Evolutionary conservation across 2,888 invertebrate species (phyloP).

Genomic region (Parelbella ahira): DNA sequence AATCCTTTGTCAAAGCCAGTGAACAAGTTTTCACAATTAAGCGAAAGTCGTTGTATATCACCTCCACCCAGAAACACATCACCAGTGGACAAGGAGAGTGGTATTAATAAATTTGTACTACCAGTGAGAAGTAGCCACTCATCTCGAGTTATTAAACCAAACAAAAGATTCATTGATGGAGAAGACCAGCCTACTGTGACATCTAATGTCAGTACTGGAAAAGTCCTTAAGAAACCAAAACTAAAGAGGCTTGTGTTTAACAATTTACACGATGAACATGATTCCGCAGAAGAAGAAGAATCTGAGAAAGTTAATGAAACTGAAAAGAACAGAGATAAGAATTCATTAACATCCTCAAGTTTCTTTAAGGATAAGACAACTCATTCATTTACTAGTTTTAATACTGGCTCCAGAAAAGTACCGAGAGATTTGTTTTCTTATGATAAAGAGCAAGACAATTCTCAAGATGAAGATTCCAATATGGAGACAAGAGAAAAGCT

Average conservation of each 20-base stretch:
- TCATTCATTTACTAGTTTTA: conserved; percentile 62
- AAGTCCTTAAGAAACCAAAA: conserved; percentile 75
- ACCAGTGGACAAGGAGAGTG: conserved; percentile 59
- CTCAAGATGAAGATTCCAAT: conserved; percentile 67
- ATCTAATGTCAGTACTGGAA: conserved; percentile 51
- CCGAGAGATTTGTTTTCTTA: conserved; percentile 62
- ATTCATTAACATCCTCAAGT: conserved; percentile 50
- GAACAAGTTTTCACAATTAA: conserved; percentile 71
- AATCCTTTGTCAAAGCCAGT: conserved; percentile 71
- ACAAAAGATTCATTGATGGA: conserved; percentile 89
- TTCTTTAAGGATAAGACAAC: conserved; percentile 70
- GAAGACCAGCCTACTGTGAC: conserved; percentile 68
- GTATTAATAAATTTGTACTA: conserved; percentile 84
- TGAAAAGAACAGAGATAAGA: conserved; percentile 58
- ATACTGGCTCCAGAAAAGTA: conserved; percentile 49
- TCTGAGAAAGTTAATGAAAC: conserved; percentile 48
- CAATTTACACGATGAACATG: conserved; percentile 59
- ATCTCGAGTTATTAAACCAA: conserved; percentile 92
- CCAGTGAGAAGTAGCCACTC: conserved; percentile 92
- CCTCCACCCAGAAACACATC: conserved; percentile 68
- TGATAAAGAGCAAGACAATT: conserved; percentile 62
- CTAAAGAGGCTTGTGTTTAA: conserved; percentile 70
- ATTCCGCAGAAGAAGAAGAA: conserved; percentile 53
- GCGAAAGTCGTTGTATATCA: conserved; percentile 68
- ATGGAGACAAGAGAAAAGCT: conserved; percentile 55